These are phyloP conservation scores for Perdita meconis DNA, from an alignment of 2,888 invertebrate genomes.

Conservation along the genomic window DNA sequence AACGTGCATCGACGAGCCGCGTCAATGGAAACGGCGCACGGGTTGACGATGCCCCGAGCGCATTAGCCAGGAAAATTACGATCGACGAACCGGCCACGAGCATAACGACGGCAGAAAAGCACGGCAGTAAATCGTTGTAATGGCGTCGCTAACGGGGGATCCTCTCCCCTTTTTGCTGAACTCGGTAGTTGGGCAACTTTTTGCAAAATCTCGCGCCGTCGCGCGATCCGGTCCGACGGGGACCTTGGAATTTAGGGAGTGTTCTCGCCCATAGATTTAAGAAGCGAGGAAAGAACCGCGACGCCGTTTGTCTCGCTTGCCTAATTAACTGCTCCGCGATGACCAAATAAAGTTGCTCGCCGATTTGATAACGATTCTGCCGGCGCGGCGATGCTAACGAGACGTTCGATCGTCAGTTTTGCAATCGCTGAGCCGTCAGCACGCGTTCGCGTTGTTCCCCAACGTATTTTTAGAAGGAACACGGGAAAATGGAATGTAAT, in stretches of 20 bases:
- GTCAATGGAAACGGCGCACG: constrained; percentile 66
- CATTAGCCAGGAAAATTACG: constrained; percentile 61
- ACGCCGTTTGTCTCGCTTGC: constrained; percentile 54
- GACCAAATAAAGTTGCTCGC: constrained; percentile 15
- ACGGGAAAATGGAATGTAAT: not conserved
- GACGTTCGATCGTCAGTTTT: not conserved
- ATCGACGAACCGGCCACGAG: constrained; percentile 29
- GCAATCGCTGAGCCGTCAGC: too few relatives aligned
- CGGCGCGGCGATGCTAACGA: constrained; percentile 12
- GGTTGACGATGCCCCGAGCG: constrained; percentile 43
- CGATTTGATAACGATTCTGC: constrained; percentile 41
- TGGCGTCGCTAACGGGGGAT: constrained; percentile 28
- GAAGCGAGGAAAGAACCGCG: constrained; percentile 49
- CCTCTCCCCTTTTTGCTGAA: constrained; percentile 44
- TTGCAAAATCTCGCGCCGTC: constrained; percentile 43
- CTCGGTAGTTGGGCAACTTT: constrained; percentile 30
- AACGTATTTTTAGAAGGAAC: constrained; percentile 34
- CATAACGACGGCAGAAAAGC: constrained; percentile 48
- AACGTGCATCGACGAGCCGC: constrained; percentile 66
- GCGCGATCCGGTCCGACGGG: too few relatives aligned
- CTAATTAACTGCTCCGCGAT: constrained; percentile 49
- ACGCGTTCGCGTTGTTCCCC: not conserved
- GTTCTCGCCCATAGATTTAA: constrained; percentile 58
- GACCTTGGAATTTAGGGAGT: constrained; percentile 43
- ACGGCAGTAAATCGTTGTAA: constrained; percentile 57